phyloP scores from a whole-genome alignment of 2,888 invertebrate genomes.

The Ichneumoninae sp. region DNA sequence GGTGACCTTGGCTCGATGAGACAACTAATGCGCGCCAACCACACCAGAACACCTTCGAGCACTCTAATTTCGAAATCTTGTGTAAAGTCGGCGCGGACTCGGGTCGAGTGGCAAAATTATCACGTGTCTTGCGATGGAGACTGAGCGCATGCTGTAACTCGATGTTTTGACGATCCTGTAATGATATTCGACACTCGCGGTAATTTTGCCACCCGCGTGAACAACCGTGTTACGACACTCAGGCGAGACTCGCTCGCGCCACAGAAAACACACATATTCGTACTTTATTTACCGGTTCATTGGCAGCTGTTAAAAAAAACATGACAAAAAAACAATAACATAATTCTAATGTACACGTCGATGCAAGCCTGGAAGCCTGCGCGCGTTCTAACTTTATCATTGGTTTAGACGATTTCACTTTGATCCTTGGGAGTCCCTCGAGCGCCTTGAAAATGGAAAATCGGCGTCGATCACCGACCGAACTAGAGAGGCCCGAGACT shows the following conservation, averaged over 20 bases:
- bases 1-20: background rate
- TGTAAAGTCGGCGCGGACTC: constrained; percentile 55
- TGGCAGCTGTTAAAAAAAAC: constrained; percentile 26
- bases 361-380: constrained; percentile 39
- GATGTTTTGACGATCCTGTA: constrained; percentile 17
- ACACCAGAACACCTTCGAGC: constrained; percentile 6
- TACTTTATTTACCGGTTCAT: constrained; percentile 29
- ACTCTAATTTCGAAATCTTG: constrained; percentile 52
- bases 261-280: constrained; percentile 34
- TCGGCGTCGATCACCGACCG: constrained; percentile 38
- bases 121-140: constrained; percentile 46
- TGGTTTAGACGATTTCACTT: constrained; percentile 35
- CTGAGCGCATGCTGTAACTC: constrained; percentile 54
- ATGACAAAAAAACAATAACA: constrained; percentile 2
- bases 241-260: constrained; percentile 58
- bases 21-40: constrained; percentile 13
- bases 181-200: constrained; percentile 16
- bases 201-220: constrained; percentile 20
- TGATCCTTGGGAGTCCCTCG: background rate
- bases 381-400: constrained; percentile 28
- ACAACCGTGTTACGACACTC: constrained; percentile 29
- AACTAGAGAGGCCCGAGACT: background rate
- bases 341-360: constrained; percentile 9
- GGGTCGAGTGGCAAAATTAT: constrained; percentile 41
- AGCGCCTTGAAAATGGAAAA: constrained; percentile 8